phyloP scores from a whole-genome alignment of 2,888 invertebrate genomes.

The Habrosyne pyritoides region DNA sequence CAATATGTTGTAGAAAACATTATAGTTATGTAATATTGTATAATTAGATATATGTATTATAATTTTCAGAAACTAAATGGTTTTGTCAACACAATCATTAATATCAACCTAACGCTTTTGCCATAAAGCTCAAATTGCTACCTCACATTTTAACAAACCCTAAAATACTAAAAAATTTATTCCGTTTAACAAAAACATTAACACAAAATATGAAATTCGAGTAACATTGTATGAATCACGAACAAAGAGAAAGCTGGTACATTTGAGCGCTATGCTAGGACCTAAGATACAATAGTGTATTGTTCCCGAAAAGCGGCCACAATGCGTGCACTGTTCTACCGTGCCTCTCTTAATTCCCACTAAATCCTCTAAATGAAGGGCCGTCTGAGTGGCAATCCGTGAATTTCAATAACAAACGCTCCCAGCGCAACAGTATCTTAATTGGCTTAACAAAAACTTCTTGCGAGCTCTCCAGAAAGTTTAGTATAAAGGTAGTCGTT shows the following conservation, averaged over 20 bases:
- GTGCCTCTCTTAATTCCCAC: conserved; percentile 63
- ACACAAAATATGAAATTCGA: conserved; percentile 23
- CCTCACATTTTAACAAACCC: no score
- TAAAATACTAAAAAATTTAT: background rate
- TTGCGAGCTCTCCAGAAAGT: conserved; percentile 21
- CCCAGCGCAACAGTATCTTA: conserved; percentile 60
- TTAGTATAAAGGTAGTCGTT: conserved; percentile 23
- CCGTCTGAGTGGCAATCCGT: conserved; percentile 62
- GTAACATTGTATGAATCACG: conserved; percentile 40
- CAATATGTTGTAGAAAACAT: background rate
- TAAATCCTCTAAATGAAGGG: conserved; percentile 67
- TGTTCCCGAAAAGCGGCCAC: conserved; percentile 64
- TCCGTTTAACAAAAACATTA: background rate
- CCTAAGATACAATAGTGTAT: conserved; percentile 66
- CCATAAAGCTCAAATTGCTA: no score
- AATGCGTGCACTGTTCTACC: conserved; percentile 62
- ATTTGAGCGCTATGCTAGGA: conserved; percentile 59
- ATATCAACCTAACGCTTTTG: no score
- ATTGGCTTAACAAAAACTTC: conserved; percentile 66
- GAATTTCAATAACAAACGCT: conserved; percentile 63
- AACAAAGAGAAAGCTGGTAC: conserved; percentile 48
- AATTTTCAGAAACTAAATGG: no score
- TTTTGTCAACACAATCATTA: no score
- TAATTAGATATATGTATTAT: no score
- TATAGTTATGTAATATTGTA: no score